A percentile compares a stretch with the other conserved stretches of the same genome.
Evolutionary conservation across 2,797 vertebrate species (phyloP).

Genomic region (Myotis vivesi): DNA sequence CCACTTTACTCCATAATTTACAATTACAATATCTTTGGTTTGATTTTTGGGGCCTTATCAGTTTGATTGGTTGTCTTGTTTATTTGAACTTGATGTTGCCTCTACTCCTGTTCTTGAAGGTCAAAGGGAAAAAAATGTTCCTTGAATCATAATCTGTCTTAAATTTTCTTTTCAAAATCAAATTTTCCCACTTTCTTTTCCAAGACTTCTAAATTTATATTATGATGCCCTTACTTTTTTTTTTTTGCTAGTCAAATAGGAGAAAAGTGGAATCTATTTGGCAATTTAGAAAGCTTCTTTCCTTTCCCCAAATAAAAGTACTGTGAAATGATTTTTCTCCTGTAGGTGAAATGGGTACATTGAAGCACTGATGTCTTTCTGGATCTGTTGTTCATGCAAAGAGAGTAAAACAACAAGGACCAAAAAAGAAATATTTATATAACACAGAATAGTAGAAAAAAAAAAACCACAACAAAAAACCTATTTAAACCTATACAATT

Average conservation of each 20-base stretch:
- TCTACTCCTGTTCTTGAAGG: neutral
- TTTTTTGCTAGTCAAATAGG: neutral
- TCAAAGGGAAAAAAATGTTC: neutral
- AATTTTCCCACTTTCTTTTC: neutral
- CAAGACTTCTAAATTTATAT: neutral
- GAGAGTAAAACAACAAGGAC: neutral
- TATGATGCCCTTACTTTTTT: neutral
- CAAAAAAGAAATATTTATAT: neutral
- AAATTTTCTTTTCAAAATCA: neutral
- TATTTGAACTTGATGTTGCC: neutral
- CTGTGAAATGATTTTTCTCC: neutral
- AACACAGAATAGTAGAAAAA: neutral
- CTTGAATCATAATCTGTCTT: neutral
- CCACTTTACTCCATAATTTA: neutral
- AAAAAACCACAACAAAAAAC: neutral
- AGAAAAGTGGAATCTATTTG: slow-evolving; percentile 21
- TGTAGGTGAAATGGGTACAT: neutral
- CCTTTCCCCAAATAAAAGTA: neutral
- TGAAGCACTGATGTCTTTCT: neutral
- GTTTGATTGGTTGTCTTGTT: neutral
- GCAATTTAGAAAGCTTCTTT: neutral
- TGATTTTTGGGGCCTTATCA: neutral
- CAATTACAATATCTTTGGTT: neutral
- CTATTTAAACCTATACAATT: neutral
- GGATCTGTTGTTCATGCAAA: neutral